Conservation (phyloP, 2,797 vertebrate genomes). For the Leuciscus waleckii region DNA sequence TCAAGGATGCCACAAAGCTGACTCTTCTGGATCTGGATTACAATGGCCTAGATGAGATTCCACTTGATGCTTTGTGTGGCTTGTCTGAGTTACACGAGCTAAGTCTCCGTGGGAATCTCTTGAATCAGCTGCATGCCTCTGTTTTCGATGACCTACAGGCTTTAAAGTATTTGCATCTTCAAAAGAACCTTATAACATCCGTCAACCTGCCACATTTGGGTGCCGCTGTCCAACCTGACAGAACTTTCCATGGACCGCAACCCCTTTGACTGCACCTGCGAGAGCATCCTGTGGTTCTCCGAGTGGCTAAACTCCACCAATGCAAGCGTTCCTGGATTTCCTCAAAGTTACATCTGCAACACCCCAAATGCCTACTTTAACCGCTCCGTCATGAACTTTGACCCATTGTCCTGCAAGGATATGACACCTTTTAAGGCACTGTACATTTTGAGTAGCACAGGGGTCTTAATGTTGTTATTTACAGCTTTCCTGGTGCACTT, state of each 20-base stretch:
- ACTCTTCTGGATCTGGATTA: conserved; percentile 82
- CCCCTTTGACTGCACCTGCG: conserved; percentile 96
- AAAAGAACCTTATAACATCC: conserved; percentile 91
- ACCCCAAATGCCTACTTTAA: conserved; percentile 88
- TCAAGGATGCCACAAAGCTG: conserved; percentile 78
- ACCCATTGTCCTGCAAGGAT: conserved; percentile 88
- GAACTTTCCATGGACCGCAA: conserved; percentile 86
- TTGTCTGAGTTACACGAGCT: conserved; percentile 79
- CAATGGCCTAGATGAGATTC: conserved; percentile 94
- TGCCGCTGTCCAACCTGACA: conserved; percentile 80
- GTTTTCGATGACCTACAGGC: conserved; percentile 84
- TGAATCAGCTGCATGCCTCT: conserved; percentile 80
- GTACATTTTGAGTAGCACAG: conserved; percentile 78
- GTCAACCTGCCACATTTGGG: conserved; percentile 85
- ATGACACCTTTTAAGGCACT: conserved; percentile 85
- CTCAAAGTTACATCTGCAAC: conserved; percentile 87
- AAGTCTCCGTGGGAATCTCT: conserved; percentile 83
- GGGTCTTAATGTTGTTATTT: conserved; percentile 72
- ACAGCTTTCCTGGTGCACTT: conserved; percentile 81
- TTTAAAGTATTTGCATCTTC: conserved; percentile 79
- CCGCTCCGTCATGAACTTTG: conserved; percentile 80
- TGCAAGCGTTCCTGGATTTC: conserved; percentile 72
- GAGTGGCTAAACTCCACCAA: conserved; percentile 88
- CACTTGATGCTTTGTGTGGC: conserved; percentile 77
- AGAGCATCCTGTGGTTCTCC: conserved; percentile 93